Conservation (phyloP, 2,113 vertebrate species). For the Bucco capensis region DNA sequence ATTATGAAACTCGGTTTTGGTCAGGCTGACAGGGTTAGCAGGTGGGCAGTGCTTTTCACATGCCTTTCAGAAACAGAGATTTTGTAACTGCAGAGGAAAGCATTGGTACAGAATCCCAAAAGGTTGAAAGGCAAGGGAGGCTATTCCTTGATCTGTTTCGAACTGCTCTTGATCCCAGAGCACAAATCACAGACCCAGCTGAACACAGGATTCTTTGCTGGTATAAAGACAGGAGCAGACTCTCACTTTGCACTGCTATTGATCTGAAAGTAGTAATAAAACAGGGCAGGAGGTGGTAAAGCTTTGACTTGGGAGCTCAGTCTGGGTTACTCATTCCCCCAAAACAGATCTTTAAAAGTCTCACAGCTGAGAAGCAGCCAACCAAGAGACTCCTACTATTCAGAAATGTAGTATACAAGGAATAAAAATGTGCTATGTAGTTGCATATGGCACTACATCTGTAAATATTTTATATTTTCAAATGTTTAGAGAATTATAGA, state of each 20-base stretch:
- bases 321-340: background rate
- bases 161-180: background rate
- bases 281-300: background rate
- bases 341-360: background rate
- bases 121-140: background rate
- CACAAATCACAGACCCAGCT: background rate
- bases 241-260: background rate
- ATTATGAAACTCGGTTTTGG: background rate
- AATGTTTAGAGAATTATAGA: background rate
- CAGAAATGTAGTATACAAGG: background rate
- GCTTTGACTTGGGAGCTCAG: background rate
- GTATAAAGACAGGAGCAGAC: background rate
- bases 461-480: constrained; percentile 49
- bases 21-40: background rate
- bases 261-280: background rate
- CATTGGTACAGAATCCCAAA: background rate
- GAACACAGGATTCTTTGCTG: background rate
- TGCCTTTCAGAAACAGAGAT: background rate
- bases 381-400: constrained; percentile 5
- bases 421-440: background rate
- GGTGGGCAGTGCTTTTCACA: background rate
- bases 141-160: background rate
- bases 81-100: background rate
- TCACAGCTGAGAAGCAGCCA: constrained; percentile 37
- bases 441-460: constrained; percentile 23